Evolutionary conservation across 92 coral and sea anemone genomes (phyloP), one percentile per base, ranked within the genome.

Genomic region (Pocillopora grandis): DNA sequence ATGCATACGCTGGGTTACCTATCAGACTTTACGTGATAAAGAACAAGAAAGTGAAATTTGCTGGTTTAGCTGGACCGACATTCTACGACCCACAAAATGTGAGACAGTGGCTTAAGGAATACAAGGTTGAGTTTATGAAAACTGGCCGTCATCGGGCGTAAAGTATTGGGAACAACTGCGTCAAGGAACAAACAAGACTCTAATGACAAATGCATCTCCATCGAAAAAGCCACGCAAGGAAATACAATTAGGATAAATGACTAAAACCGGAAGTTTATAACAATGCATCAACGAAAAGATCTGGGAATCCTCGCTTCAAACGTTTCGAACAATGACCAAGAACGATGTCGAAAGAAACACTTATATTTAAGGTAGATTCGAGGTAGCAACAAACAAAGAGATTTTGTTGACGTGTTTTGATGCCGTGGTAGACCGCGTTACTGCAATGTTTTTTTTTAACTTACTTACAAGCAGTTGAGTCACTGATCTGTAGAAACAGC

Each of bases 61-160:
- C 84, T 1, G 95, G 95, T 56, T 89, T 89, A 7, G 36, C 88
- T 74, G 95, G 95, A 60, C 95, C 95, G 0, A 79, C 85, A 33
- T 87, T 69, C n/a, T 92, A 90, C 76, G 76, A 75, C 5, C 78
- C 76, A 72, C 80, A 76, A 3, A 88, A 85, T 42, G 90, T 92
- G 18, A 77, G 52, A 33, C 60, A 35, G 61, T 90, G 95, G 95
- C 64, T 92, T 19, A 71, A 62, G 20, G 71, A 77, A 35, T 80
- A 73, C 75, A 86, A 56, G 62, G 90, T 80, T 15, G 86, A 83
- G 72, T 62, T 55, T 62, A 49, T 72, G n/a, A 83, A 64, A 64
- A 62, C 80, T 63, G 80, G 35, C 31, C 79, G 86, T 18, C 86
- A 83, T 70, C 74, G 86, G 66, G 86, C 86, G 35, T 83, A 57